Evolutionary conservation across 2,888 invertebrate species (phyloP), one percentile per base, ranked within the genome.

Genomic region (Adelognathus sp.): DNA sequence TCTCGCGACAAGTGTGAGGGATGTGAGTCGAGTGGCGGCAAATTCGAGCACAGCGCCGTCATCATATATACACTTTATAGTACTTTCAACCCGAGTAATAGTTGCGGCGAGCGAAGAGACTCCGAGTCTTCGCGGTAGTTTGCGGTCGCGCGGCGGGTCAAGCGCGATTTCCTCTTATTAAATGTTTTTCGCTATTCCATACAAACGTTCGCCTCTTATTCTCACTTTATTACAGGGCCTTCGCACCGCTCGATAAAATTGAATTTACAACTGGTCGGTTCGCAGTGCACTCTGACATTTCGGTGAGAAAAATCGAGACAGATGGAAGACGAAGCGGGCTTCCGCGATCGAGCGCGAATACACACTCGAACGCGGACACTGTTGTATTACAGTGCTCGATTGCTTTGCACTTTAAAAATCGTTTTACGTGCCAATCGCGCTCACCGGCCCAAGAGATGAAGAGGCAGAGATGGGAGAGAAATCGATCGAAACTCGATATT

Each of bases 401-500:
- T 63, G 69, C 73, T 29, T 64, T 66, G 33, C 41, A 64, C 66
- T 54, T 70, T 74, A 31, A 52, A 39, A 61, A 58, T 46, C 39
- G 58, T 52, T 78, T 61, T n/a, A n/a, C 31, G 24, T 24, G 11
- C 18, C 50, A 16, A 3, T 3, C 41, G 41, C 14, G 6, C 41
- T 14, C 18, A 16, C 16, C 54, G 24, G 27, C 11, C 27, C 54
- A 36, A 6, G 39, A 39, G 7, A 7, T 6, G 27, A 24, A 16
- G 29, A 41, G 27, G 41, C 9, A 18, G 24, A 50, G 50, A 27
- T 29, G 31, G 31, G 54, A n/a, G 33, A 39, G 29, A 63, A 70
- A 70, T 74, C 60, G 78, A 78, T 76, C 54, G 75, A 66, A 76
- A 81, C 63, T 52, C 75, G 79, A 79, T 81, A 76, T 81, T 81